phyloP scores from a whole-genome alignment of 2,888 invertebrate genomes.

The Vannuccia rotundouncinata region DNA sequence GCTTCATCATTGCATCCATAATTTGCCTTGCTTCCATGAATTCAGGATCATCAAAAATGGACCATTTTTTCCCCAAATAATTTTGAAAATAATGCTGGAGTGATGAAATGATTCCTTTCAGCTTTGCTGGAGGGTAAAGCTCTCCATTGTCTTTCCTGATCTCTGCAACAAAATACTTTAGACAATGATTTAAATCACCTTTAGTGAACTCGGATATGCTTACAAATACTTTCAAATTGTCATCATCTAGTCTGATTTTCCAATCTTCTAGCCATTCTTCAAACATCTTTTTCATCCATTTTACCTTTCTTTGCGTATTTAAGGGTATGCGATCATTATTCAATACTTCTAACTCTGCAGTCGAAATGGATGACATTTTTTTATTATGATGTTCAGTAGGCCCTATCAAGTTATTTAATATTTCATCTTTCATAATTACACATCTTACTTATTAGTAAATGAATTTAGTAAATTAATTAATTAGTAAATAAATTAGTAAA shows the following conservation, averaged over 20 bases:
- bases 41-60: conserved; percentile 14
- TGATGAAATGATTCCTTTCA: conserved; percentile 5
- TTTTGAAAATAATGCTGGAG: conserved; percentile 9
- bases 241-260: neutral
- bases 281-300: conserved; percentile 24
- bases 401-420: neutral
- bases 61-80: neutral
- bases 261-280: conserved; percentile 2
- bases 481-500: neutral
- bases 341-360: neutral
- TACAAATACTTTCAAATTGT: neutral
- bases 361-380: neutral
- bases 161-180: conserved; percentile 23
- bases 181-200: conserved; percentile 24
- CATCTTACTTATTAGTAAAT: neutral
- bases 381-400: neutral
- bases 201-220: neutral
- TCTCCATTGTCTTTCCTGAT: conserved; percentile 20
- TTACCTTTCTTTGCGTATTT: conserved; percentile 18
- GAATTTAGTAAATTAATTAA: too few species aligned
- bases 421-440: neutral
- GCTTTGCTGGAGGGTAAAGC: conserved; percentile 17
- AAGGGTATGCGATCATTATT: conserved; percentile 7
- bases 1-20: conserved; percentile 27
- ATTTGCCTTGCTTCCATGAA: neutral